Base-by-base conservation (phyloP, 2,113 vertebrate genomes). In the Aptenodytes patagonicus region DNA sequence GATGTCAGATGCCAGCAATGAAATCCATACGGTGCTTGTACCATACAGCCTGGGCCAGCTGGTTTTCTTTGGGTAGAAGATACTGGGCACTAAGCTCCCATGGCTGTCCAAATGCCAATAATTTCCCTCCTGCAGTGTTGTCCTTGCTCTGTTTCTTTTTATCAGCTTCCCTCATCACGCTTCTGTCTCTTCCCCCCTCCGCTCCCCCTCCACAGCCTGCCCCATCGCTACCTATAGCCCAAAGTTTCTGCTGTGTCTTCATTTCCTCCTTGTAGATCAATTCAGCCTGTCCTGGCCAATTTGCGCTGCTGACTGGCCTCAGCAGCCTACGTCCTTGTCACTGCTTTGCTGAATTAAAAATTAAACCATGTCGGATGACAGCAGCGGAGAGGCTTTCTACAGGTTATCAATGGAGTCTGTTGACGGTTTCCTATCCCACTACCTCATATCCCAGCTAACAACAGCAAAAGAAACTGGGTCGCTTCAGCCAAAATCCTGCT, bases 241-340 rank as follows among this genome's bases (percentile, higher is more conserved):
- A 61, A 62, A 85, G 75, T 92, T 96, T 97, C 86, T 96, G 95
- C 95, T 93, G 96, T 18, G 19, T 96, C 95, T 97, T 98, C 90
- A 86, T 96, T 97, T 97, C 94, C 71, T 95, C 72, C 73, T 72
- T 72, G 95, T 76, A 95, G 96, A 97, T 97, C 96, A 97, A 95
- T 98, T 95, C 86, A 96, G 57, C 54, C 95, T 95, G 95, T 97
- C 97, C 94, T 87, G 86, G 87, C 83, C 97, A 97, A 96, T 98
- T 97, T 96, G 86, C 0, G 0, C 71, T 93, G 83, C 90, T 73
- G 94, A 76, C 88, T 90, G 83, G 96, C 95, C 81, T 94, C 89
- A 44, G 96, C 96, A 73, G 75, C 83, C 88, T 86, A 69, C 1
- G 75, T 97, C 97, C 97, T 97, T 97, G 96, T 97, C 77, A 49